Base-by-base conservation (phyloP, 1,140 invertebrate genomes). In the Melitaea cinxia region DNA sequence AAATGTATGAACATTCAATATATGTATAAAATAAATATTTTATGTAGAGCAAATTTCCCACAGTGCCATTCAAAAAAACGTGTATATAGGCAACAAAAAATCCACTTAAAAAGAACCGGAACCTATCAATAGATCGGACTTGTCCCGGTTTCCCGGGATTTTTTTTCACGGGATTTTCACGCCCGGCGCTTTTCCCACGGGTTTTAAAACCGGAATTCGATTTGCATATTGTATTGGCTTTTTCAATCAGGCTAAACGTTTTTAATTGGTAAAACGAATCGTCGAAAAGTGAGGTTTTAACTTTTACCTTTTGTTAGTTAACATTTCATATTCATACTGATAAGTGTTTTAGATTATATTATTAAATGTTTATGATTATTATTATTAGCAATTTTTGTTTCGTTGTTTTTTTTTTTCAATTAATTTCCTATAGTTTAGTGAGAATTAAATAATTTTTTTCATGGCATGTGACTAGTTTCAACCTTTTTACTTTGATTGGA, bases 91-190 rank as follows among this genome's bases (percentile, higher is more conserved):
- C 58, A 53, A 68, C 42, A 82, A 83, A 81, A 72, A 80, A 73
- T 56, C 70, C 69, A 61, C 65, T 56, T 72, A 55, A 68, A 62
- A 72, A 70, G 68, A 60, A 49, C 76, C 71, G 74, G 72, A 75
- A 82, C 77, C 80, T 82, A 88, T 88, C 85, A 82, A 88, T 82
- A 83, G 73, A 73, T 68, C 67, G 72, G 75, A 80, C 78, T 72
- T 70, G 68, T 67, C 62, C 50, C 68, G 57, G 68, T 78, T 71
- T 53, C 65, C 30, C 58, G 65, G 65, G 37, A 39, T 66, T 58
- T 65, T n/a, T n/a, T 69, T 69, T 73, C 61, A 57, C 67, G 54
- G 65, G 65, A 67, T 72, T 74, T 77, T 72, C 63, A 63, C 69
- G 59, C 64, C 30, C 53, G 60, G 69, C 21, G 57, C 56, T 45